Evolutionary conservation across 2,113 vertebrate species (phyloP), one percentile per base, ranked within the genome.

Genomic region (Synodontis membranacea): DNA sequence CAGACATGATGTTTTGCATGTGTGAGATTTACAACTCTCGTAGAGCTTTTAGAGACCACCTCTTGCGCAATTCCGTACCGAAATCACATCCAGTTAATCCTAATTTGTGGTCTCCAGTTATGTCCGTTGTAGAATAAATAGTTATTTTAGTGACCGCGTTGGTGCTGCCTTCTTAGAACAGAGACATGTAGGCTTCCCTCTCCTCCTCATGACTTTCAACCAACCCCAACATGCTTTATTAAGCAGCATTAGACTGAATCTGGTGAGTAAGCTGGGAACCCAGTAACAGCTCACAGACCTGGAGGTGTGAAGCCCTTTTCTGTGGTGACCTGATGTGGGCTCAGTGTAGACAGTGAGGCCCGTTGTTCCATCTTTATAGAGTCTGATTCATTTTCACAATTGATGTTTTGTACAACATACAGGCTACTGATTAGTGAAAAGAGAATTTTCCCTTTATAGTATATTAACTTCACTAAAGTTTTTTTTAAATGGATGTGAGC

Each of bases 281-380:
- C 72, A 19, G 25, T 31, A 74, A 82, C 46, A 31, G 19, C 42
- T 75, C 42, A 48, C 62, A 52, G 31, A 52, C 31, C 17, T 68
- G 82, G 60, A 80, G 78, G 78, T 58, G 78, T 80, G 34, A 80
- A 80, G 78, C 5, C 12, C 52, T 80, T 80, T 58, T 80, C 82
- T 83, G 82, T 70, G 50, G 82, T 54, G 31, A 54, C 64, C 82
- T 52, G 34, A 39, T 70, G 46, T 70, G 46, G 66, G 64, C 48
- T 83, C 48, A 34, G 64, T 39, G 64, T 70, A 70, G 82, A 50
- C 82, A 39, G 21, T 83, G 31, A 62, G 12, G 48, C 21, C 42
- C 12, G 31, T 23, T 46, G 84, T 44, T 48, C 34, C 39, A 15
- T 58, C 34, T 48, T 60, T n/a, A 28, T 52, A 54, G 1, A 54